Base-by-base conservation (phyloP, 2,113 vertebrate species). In the Bostrychus sinensis region DNA sequence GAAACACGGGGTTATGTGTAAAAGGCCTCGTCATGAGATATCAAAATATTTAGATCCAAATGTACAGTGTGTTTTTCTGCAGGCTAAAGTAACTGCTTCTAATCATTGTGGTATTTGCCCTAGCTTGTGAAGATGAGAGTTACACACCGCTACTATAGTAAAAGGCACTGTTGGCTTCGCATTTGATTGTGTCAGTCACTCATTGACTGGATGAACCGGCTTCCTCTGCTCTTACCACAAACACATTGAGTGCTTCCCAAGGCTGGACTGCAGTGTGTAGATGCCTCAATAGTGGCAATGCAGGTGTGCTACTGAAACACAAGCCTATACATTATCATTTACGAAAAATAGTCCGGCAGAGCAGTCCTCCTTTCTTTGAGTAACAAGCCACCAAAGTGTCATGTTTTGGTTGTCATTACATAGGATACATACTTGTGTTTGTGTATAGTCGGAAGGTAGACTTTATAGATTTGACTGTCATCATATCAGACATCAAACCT, bases 161-260 rank as follows among this genome's bases (percentile, higher is more conserved):
- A 34, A 17, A 4, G 12, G 12, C 37, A 12, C 32, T 34, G 32
- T 1, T 34, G 32, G 14, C 37, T 39, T 51, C 55, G 72, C 77
- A 75, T 62, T 58, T 62, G 67, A 82, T 68, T 17, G 37, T 32
- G 9, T 70, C 72, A 77, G 61, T 81, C 66, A 53, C 53, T 70
- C 55, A 28, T 56, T 28, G 30, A 82, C 73, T 56, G 59, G 75
- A 78, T 62, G 56, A 63, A 62, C 66, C 55, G 22, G 82, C 77
- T 81, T 78, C 56, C 56, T 80, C 12, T 2, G 39, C 7, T 72
- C 56, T 62, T 37, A 75, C 61, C 38, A 43, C 54, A 80, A 68
- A 77, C 75, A 79, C 42, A 7, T 42, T 60, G 61, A 59, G 38
- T 20, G 38, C 46, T 36, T 70, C 37, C 65, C 25, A 55, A 13